A percentile compares a stretch with the other conserved stretches of the same genome.
These are phyloP conservation scores for Pyralis farinalis DNA, from an alignment of 2,888 invertebrate species.

Conservation along the genomic window DNA sequence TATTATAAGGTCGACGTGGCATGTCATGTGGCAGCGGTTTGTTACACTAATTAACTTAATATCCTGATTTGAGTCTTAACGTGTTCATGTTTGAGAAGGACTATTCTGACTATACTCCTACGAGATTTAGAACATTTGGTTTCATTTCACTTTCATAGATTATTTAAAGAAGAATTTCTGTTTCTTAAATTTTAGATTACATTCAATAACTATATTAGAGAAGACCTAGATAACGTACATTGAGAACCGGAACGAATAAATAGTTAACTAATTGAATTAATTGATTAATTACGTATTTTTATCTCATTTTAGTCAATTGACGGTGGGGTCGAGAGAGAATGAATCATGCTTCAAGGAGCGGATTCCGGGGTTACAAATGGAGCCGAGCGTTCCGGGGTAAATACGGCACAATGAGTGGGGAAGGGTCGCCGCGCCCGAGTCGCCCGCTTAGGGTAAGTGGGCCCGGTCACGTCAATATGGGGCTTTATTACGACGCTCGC, in stretches of 20 bases:
- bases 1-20: conserved; percentile 44
- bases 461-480: conserved; percentile 75
- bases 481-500: conserved; percentile 67
- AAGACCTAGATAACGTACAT: not conserved
- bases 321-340: conserved; percentile 59
- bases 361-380: conserved; percentile 77
- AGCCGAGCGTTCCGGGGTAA: conserved; percentile 75
- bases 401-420: conserved; percentile 74
- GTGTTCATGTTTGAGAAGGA: too few species aligned
- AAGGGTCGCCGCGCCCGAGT: conserved; percentile 62
- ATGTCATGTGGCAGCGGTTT: conserved; percentile 11
- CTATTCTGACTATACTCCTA: too few species aligned
- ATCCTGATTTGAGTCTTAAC: too few species aligned
- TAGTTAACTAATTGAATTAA: conserved; percentile 5
- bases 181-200: too few species aligned
- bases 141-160: too few species aligned
- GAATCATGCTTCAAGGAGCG: conserved; percentile 78
- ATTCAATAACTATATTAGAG: too few species aligned
- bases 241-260: not conserved
- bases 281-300: conserved; percentile 39
- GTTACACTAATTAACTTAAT: conserved; percentile 12
- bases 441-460: conserved; percentile 74
- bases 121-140: too few species aligned
- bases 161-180: too few species aligned
- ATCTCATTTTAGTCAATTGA: conserved; percentile 64